Conservation (phyloP, 2,888 invertebrate genomes). For the Callyntrura sp. region DNA sequence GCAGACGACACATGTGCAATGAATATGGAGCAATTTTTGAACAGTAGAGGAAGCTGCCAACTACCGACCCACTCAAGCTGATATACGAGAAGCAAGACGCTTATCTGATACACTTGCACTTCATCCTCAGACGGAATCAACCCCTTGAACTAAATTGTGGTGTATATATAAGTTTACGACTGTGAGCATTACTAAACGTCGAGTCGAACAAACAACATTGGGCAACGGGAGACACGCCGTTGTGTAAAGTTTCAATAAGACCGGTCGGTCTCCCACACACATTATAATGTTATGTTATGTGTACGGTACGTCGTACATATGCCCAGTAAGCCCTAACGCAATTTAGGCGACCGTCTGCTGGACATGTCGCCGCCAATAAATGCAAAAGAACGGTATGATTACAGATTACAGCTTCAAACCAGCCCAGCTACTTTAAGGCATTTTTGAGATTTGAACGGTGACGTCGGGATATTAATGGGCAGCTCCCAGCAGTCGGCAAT, state of each 20-base stretch:
- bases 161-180: no score
- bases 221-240: no score
- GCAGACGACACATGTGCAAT: no score
- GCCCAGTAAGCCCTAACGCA: not conserved
- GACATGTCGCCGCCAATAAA: constrained; percentile 56
- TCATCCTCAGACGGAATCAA: constrained; percentile 15
- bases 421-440: not conserved
- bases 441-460: not conserved
- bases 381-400: constrained; percentile 13
- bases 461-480: constrained; percentile 1
- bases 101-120: constrained; percentile 48
- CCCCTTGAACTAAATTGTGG: constrained; percentile 52
- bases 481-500: not conserved
- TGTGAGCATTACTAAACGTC: no score
- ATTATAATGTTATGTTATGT: no score
- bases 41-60: not conserved
- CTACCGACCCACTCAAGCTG: not conserved
- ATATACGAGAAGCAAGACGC: not conserved
- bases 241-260: not conserved
- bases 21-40: not conserved
- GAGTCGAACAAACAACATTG: no score
- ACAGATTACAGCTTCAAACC: constrained; percentile 31
- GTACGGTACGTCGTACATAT: not conserved
- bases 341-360: constrained; percentile 6
- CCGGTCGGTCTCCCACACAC: not conserved